Base-by-base conservation (phyloP, 2,113 vertebrate species). In the Azemiops feae region DNA sequence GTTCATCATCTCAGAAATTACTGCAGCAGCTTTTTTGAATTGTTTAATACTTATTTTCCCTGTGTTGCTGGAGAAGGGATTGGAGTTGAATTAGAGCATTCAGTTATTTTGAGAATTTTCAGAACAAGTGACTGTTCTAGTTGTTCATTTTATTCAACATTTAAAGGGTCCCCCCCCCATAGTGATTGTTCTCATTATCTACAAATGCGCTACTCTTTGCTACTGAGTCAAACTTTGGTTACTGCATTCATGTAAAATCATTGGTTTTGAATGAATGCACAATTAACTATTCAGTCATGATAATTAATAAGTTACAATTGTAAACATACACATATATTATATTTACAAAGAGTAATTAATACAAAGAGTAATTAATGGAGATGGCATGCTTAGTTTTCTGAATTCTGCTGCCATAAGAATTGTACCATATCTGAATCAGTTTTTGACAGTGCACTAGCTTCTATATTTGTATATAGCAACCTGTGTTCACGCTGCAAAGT, bases 291-390 rank as follows among this genome's bases (percentile, higher is more conserved):
- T 94, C 96, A 89, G 45, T 91, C 57, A 91, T 85, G 69, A n/a
- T 92, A 94, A 96, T 96, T 95, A 64, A 74, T 88, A 94, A 95
- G 93, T 93, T 60, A 86, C 87, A 81, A 39, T 81, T 81, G 34
- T 39, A 34, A 81, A 81, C 74, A 81, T 81, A 20, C 6, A 92
- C 34, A 92, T 92, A 91, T 34, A 90, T 54, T 90, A 52, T 53
- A 34, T 69, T 43, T 27, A 89, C 39, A 34, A 92, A 81, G 43
- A 47, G 50, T 87, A 95, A 93, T 93, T 92, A 93, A 92, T 47
- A 89, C 39, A 34, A 92, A 81, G 43, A 47, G 50, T 87, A 95
- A 93, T 93, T 92, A 93, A 92, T 47, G 89, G 55, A 39, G 92
- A 88, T 93, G 57, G 85, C 91, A 91, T 93, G 89, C 92, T 25